phyloP scores from a whole-genome alignment of 2,797 vertebrate species.

The Oryzias dopingdopingensis region DNA sequence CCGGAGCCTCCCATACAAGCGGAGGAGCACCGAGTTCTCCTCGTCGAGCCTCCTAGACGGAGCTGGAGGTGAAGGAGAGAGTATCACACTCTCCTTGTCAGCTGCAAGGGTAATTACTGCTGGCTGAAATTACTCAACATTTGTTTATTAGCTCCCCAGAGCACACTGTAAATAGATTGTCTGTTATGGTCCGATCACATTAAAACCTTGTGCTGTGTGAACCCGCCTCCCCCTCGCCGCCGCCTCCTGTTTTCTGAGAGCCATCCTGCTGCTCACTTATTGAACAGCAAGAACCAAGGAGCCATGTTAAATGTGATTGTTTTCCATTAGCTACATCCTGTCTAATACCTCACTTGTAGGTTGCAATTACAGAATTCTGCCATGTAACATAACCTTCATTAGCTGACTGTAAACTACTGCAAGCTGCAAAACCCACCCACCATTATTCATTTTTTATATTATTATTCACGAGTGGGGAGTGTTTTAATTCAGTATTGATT shows the following conservation, averaged over 20 bases:
- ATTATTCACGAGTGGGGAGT: conserved; percentile 70
- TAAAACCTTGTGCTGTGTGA: conserved; percentile 89
- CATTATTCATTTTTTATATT: conserved; percentile 66
- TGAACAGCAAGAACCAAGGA: conserved; percentile 87
- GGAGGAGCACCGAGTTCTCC: conserved; percentile 83
- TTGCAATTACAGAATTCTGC: conserved; percentile 83
- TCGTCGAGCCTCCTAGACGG: conserved; percentile 89
- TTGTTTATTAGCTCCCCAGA: conserved; percentile 99
- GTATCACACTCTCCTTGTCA: conserved; percentile 99
- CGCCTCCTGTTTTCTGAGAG: conserved; percentile 94
- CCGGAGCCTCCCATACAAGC: conserved; percentile 89
- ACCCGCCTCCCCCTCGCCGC: conserved; percentile 55
- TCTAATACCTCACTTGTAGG: conserved; percentile 86
- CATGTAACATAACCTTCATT: conserved; percentile 82
- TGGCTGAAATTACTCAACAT: conserved; percentile 99
- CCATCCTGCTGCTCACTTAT: conserved; percentile 93
- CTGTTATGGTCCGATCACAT: conserved; percentile 99
- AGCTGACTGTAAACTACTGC: conserved; percentile 69
- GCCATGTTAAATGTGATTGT: conserved; percentile 95
- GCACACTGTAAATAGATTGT: conserved; percentile 99
- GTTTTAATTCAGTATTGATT: conserved; percentile 78
- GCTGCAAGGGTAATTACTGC: conserved; percentile 99
- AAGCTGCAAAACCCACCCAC: conserved; percentile 48
- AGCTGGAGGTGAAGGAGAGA: conserved; percentile 99
- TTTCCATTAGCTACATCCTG: conserved; percentile 93